Evolutionary conservation across 2,888 invertebrate species (phyloP).

Genomic region (Agrenia bidenticulata): DNA sequence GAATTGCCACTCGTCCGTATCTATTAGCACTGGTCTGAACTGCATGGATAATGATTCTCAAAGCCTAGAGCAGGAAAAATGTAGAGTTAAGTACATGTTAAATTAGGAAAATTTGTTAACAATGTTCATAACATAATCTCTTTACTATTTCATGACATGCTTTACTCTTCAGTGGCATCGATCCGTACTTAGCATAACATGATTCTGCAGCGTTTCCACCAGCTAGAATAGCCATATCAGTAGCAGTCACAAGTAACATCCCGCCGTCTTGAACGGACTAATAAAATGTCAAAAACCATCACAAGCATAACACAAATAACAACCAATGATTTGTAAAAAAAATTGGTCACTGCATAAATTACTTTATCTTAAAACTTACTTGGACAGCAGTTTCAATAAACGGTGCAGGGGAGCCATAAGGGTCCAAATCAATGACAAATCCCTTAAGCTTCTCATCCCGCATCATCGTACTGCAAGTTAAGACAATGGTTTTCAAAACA

Average conservation of each 20-base stretch:
- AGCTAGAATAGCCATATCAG: slow-evolving; percentile 94
- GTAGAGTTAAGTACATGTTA: slow-evolving; percentile 50
- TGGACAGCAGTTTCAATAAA: slow-evolving; percentile 86
- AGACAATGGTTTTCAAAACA: too few species aligned
- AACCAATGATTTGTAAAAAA: slow-evolving; percentile 3
- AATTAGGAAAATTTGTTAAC: background rate
- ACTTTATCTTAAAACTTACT: slow-evolving; percentile 36
- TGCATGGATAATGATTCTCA: slow-evolving; percentile 87
- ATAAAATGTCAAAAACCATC: slow-evolving; percentile 4
- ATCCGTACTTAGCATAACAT: slow-evolving; percentile 71
- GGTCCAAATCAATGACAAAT: slow-evolving; percentile 86
- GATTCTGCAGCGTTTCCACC: slow-evolving; percentile 89
- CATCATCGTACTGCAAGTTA: slow-evolving; percentile 85
- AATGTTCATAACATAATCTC: slow-evolving; percentile 36
- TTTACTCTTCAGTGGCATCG: slow-evolving; percentile 79
- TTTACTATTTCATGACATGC: slow-evolving; percentile 94
- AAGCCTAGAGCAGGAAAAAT: slow-evolving; percentile 63
- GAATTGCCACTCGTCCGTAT: slow-evolving; percentile 88
- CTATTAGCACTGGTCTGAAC: slow-evolving; percentile 90
- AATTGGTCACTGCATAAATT: slow-evolving; percentile 5
- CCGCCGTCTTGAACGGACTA: slow-evolving; percentile 80
- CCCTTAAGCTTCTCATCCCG: slow-evolving; percentile 66
- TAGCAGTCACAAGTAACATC: slow-evolving; percentile 89
- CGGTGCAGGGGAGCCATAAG: slow-evolving; percentile 90
- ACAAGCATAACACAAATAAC: slow-evolving; percentile 4